A percentile compares a stretch with the other conserved stretches of the same genome.
Conservation (phyloP, 2,888 invertebrate species). For the Reticulitermes lucifugus region DNA sequence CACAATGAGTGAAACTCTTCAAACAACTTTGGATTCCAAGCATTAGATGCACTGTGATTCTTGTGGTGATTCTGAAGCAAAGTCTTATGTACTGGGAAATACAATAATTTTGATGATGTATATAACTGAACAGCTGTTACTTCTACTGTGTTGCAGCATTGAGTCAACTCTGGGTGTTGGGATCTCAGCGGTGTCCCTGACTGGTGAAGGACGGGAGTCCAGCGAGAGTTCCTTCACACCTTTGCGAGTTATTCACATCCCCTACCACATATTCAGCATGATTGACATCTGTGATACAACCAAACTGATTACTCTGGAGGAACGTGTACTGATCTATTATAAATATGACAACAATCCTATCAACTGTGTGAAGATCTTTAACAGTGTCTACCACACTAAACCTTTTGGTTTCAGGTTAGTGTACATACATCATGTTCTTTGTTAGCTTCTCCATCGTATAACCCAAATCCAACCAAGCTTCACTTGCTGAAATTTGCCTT, state of each 20-base stretch:
- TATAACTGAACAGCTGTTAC: no score
- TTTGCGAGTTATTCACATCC: slow-evolving; percentile 81
- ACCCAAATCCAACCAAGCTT: no score
- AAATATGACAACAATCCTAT: slow-evolving; percentile 97
- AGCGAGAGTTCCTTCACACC: slow-evolving; percentile 91
- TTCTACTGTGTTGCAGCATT: slow-evolving; percentile 63
- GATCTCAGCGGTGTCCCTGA: slow-evolving; percentile 88
- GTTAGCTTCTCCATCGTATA: no score
- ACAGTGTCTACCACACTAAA: slow-evolving; percentile 85
- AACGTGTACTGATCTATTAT: slow-evolving; percentile 92
- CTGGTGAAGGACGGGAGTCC: slow-evolving; percentile 91
- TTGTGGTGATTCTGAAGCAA: no score
- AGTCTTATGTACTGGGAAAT: no score
- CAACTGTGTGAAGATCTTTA: slow-evolving; percentile 97
- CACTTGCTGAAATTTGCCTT: no score
- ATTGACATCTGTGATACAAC: slow-evolving; percentile 96
- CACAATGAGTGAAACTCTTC: no score
- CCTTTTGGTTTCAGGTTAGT: slow-evolving; percentile 82
- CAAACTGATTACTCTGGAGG: slow-evolving; percentile 91
- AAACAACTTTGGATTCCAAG: no score
- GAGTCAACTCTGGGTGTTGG: slow-evolving; percentile 90
- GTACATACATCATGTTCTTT: background rate
- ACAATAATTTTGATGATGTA: no score
- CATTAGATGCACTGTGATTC: no score
- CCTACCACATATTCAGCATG: slow-evolving; percentile 92